Evolutionary conservation across 2,888 invertebrate species (phyloP), one percentile per base, ranked within the genome.

Genomic region (Nesidiocoris tenuis): DNA sequence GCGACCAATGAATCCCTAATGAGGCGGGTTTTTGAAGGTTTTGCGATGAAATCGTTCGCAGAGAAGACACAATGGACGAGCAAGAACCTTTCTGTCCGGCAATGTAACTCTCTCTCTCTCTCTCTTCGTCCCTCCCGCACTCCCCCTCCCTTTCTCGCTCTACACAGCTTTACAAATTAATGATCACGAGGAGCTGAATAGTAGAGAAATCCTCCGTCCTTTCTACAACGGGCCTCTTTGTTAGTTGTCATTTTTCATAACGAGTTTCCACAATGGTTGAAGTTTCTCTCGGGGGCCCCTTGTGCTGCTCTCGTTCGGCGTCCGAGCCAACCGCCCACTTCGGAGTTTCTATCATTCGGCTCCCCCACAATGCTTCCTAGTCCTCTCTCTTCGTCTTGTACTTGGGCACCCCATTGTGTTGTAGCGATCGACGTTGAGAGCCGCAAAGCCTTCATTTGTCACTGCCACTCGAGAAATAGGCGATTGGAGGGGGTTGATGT

Each of bases 181-280:
- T 61, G 72, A 72, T 72, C 72, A 72, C 72, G 39, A 39, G 39
- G 39, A 39, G 39, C 39, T 39, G 39, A 39, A 39, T 12, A 39
- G 39, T 39, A 39, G 39, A 39, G 39, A 39, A 39, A 39, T 39
- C 39, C 39, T 39, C 39, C 39, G 39, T 39, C 39, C 39, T 39
- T 3, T 12, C 12, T 12, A 12, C 39, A 3, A 39, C 39, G 39
- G 39, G 12, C 72, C 59, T 56, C 56, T 72, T 72, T 72, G 72
- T 72, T 72, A 72, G 61, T 72, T 72, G 72, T 72, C 72, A 72
- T 72, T 72, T 72, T 61, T 72, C 72, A 72, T 72, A 72, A 72
- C 72, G 72, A 72, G 72, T 72, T 72, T 54, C 12, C 63, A 72
- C 72, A 72, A 72, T 72, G 55, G 70, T n/a, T 22, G 70, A 57